A percentile compares a stretch with the other conserved stretches of the same genome.
These are phyloP conservation scores for Temnothorax ravouxi DNA, from an alignment of 2,888 invertebrate genomes.

Conservation along the genomic window DNA sequence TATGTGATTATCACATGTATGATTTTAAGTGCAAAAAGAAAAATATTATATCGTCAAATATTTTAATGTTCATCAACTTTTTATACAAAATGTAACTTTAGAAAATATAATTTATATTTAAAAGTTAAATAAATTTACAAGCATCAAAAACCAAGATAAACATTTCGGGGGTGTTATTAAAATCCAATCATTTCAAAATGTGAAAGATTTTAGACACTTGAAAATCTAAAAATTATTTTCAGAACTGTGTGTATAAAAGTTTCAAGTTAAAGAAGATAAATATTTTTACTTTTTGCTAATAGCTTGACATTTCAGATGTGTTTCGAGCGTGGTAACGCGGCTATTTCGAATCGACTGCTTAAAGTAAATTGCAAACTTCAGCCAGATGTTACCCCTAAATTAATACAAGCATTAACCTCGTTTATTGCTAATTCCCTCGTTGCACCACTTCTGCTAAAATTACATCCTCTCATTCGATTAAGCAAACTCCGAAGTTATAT, in stretches of 20 bases:
- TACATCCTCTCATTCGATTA: conserved; percentile 58
- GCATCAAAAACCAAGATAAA: background rate
- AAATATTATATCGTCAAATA: background rate
- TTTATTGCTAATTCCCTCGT: conserved; percentile 51
- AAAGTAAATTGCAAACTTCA: conserved; percentile 40
- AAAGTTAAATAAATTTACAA: conserved; percentile 5
- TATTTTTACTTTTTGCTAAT: background rate
- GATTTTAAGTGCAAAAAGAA: background rate
- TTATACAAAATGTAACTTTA: background rate
- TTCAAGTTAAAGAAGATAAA: background rate
- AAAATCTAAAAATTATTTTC: background rate
- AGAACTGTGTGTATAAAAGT: background rate
- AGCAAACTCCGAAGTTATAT: conserved; percentile 54
- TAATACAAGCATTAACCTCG: conserved; percentile 56
- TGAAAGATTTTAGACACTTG: background rate
- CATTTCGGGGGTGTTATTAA: background rate
- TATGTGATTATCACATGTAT: background rate
- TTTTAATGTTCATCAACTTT: background rate
- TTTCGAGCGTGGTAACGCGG: background rate
- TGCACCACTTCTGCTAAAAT: conserved; percentile 44
- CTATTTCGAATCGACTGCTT: conserved; percentile 39
- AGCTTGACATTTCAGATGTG: background rate
- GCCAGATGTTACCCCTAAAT: conserved; percentile 50
- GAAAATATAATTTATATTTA: background rate
- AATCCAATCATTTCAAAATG: background rate